These are phyloP conservation scores for Saccostrea glomerata DNA, from an alignment of 1,140 invertebrate species.

Conservation along the genomic window DNA sequence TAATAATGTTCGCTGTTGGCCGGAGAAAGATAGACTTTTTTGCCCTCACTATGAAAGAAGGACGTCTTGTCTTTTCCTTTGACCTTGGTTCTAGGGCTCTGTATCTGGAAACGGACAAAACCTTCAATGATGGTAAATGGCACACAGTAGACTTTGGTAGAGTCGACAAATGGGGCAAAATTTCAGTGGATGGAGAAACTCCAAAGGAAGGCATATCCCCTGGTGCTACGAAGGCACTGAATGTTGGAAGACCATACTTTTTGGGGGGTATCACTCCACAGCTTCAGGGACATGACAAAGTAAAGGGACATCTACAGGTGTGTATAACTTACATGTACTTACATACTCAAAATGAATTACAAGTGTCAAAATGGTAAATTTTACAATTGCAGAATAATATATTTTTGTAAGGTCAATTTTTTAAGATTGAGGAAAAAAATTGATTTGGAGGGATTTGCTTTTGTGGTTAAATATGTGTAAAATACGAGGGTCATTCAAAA, in stretches of 20 bases:
- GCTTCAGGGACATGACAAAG: constrained; percentile 40
- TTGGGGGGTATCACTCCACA: constrained; percentile 85
- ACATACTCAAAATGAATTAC: too few species aligned
- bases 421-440: too few species aligned
- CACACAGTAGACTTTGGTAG: constrained; percentile 85
- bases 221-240: constrained; percentile 82
- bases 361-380: too few species aligned
- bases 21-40: constrained; percentile 86
- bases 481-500: too few species aligned
- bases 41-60: constrained; percentile 89
- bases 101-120: constrained; percentile 77
- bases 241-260: constrained; percentile 86
- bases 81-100: constrained; percentile 87
- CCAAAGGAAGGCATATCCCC: constrained; percentile 80
- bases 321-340: constrained; percentile 45
- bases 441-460: too few species aligned
- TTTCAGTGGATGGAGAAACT: constrained; percentile 85
- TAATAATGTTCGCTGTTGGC: constrained; percentile 91
- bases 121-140: constrained; percentile 92
- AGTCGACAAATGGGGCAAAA: constrained; percentile 80
- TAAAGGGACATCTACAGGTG: constrained; percentile 77
- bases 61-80: constrained; percentile 87
- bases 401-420: too few species aligned
- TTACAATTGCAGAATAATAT: too few species aligned
- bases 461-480: too few species aligned